Evolutionary conservation across 2,888 invertebrate genomes (phyloP).

Genomic region (Keiferia lycopersicella): DNA sequence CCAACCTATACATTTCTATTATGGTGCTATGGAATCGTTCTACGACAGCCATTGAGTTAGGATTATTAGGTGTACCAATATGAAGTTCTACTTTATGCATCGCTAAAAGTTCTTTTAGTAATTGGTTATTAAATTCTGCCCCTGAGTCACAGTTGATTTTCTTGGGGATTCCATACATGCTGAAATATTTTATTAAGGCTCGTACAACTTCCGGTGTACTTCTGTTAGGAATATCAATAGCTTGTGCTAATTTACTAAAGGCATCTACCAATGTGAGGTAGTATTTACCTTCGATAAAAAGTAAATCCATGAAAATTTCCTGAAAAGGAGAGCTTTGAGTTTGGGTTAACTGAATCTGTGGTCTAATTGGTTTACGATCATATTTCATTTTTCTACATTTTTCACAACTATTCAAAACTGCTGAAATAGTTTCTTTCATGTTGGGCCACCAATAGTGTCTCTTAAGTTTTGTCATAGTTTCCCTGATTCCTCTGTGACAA

Average conservation of each 20-base stretch:
- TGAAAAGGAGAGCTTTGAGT: constrained; percentile 34
- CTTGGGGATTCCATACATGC: too few species aligned
- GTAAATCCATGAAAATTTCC: constrained; percentile 39
- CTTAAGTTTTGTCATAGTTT: constrained; percentile 28
- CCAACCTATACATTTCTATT: constrained; percentile 39
- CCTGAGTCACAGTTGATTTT: too few species aligned
- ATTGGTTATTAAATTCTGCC: too few species aligned
- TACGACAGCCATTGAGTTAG: too few species aligned
- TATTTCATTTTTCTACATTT: too few species aligned
- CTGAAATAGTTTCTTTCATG: constrained; percentile 30
- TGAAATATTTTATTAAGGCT: constrained; percentile 26
- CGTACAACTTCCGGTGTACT: constrained; percentile 38
- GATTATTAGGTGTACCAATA: too few species aligned
- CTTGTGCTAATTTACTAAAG: constrained; percentile 42
- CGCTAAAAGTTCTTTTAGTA: too few species aligned
- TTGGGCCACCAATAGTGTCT: constrained; percentile 31
- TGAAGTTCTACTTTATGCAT: too few species aligned
- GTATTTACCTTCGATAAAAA: constrained; percentile 32
- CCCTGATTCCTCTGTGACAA: constrained; percentile 32
- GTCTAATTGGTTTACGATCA: too few species aligned
- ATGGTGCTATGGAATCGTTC: constrained; percentile 27
- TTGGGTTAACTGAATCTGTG: too few species aligned
- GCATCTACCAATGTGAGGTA: constrained; percentile 36
- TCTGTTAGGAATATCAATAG: constrained; percentile 34
- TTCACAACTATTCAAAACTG: constrained; percentile 23